Evolutionary conservation across 2,888 invertebrate species (phyloP), one percentile per base, ranked within the genome.

Genomic region (Tetranychus truncatus): DNA sequence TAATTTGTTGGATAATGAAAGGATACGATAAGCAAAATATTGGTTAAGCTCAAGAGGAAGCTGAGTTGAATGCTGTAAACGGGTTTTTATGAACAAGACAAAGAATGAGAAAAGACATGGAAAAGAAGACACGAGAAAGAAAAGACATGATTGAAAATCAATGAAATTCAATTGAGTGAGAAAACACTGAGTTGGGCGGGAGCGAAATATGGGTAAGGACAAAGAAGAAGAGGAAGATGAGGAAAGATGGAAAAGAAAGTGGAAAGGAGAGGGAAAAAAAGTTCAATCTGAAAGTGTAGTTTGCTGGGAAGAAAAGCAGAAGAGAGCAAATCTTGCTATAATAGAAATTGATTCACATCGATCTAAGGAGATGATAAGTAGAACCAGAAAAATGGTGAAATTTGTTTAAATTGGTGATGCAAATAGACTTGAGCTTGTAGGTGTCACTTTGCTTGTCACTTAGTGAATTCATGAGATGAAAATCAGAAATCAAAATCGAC

Each of bases 21-120:
- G 97, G 82, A 99, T 99, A 86, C 90, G 97, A 81, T 99, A 99
- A 99, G 90, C 99, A 99, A 87, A 97, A 97, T 85, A 97, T 99
- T 80, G 96, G 95, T 81, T 99, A 99, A 85, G 96, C 96, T 76
- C 96, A 97, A 84, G 97, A 99, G 85, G 97, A 99, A 85, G 97
- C 97, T 76, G 96, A 96, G 85, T 86, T 97, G 82, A 99, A 97
- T 85, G 96, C 96, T 77, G 96, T 75, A 24, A 76, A 75, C 71
- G 76, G 75, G 45, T n/a, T 24, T 66, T 44, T 72, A 20, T 72
- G 45, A 45, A 15, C 72, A 72, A 34, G 69, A 34, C 34, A 34
- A 34, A 34, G 34, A 34, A 34, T 34, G 34, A 5, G 34, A 34
- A 34, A 55, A 15, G 15, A 46, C 15, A 46, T 46, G 46, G 8